These are phyloP conservation scores for Tricholauxania praeusta DNA, from an alignment of 2,888 invertebrate genomes.

Conservation along the genomic window DNA sequence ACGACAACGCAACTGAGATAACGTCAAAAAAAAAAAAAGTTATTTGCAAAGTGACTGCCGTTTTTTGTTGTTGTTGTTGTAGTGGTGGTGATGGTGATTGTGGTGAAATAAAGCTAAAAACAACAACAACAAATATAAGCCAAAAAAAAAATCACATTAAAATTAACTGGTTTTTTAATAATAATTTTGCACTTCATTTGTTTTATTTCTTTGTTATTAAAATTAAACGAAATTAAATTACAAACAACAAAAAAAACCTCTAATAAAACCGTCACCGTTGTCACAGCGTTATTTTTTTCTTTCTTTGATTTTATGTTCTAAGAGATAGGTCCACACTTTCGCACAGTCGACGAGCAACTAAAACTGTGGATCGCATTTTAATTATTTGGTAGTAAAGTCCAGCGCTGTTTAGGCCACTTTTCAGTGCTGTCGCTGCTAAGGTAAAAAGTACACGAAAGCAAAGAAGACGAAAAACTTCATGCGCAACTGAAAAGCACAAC, in stretches of 20 bases:
- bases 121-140: conserved; percentile 6
- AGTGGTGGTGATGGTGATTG: too few species aligned
- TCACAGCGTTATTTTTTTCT: not conserved
- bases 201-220: not conserved
- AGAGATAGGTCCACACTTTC: conserved; percentile 28
- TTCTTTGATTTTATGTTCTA: not conserved
- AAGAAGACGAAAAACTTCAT: not conserved
- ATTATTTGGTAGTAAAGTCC: conserved; percentile 16
- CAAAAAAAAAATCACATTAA: not conserved
- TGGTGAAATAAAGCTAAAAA: too few species aligned
- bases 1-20: conserved; percentile 5
- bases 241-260: not conserved
- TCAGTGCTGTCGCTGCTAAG: conserved; percentile 8
- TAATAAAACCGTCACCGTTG: not conserved
- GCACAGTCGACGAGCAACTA: conserved; percentile 43
- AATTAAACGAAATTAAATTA: not conserved
- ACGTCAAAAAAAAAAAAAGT: not conserved
- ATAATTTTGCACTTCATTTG: not conserved
- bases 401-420: conserved; percentile 1
- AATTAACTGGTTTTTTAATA: not conserved
- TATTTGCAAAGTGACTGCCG: not conserved
- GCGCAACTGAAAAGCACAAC: not conserved
- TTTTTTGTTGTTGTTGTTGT: too few species aligned
- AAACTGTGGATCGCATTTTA: conserved; percentile 37
- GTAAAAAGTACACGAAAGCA: not conserved